Conservation (phyloP, 1,140 invertebrate species). For the Agraylea sexmaculata region DNA sequence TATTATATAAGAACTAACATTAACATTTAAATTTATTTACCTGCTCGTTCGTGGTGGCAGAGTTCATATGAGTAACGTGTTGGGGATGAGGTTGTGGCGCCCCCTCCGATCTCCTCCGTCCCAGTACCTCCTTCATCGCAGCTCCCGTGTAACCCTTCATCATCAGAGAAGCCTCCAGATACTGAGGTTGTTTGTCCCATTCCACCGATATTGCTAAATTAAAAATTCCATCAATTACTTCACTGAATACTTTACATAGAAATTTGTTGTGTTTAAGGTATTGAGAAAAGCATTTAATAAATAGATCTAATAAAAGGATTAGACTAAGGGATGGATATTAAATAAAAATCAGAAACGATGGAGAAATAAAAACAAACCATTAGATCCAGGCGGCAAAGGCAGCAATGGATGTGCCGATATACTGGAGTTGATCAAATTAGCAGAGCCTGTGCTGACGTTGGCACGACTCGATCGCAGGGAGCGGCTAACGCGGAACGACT, state of each 20-base stretch:
- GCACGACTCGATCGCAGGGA: constrained; percentile 41
- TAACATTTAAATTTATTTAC: constrained; percentile 15
- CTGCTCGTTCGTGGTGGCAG: constrained; percentile 36
- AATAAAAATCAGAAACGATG: constrained; percentile 15
- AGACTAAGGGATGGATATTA: constrained; percentile 1
- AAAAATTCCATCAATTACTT: neutral
- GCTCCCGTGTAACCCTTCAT: constrained; percentile 49
- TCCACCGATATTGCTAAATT: constrained; percentile 40
- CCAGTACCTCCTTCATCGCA: constrained; percentile 23
- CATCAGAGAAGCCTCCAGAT: constrained; percentile 52
- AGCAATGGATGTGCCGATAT: constrained; percentile 73
- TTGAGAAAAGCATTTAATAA: constrained; percentile 1
- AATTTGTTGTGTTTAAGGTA: constrained; percentile 1
- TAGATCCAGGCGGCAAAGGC: constrained; percentile 50
- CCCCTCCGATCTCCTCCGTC: constrained; percentile 23
- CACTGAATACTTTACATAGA: neutral
- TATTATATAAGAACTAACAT: neutral
- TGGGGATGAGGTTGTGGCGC: constrained; percentile 36
- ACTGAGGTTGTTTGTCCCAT: constrained; percentile 44
- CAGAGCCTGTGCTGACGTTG: constrained; percentile 44
- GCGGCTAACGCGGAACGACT: constrained; percentile 65
- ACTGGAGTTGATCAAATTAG: constrained; percentile 59
- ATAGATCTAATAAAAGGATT: constrained; percentile 1
- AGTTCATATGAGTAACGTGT: constrained; percentile 38
- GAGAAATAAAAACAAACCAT: constrained; percentile 30